phyloP scores from a whole-genome alignment of 2,888 invertebrate species.

The Stegophylla sp. region DNA sequence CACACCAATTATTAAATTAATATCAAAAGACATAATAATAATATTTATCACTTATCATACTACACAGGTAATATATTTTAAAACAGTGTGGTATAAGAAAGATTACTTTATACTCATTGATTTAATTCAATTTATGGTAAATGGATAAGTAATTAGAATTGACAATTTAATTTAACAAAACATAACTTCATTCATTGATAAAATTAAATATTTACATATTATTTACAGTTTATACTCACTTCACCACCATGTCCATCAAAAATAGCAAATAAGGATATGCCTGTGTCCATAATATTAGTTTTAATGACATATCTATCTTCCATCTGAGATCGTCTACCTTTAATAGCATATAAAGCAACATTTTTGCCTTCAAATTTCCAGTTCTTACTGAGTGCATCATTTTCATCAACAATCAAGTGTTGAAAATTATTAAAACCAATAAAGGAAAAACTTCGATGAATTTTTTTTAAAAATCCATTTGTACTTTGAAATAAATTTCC shows the following conservation, averaged over 20 bases:
- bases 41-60: too few species aligned
- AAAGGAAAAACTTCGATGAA: constrained; percentile 71
- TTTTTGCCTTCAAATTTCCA: constrained; percentile 81
- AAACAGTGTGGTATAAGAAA: too few species aligned
- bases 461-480: constrained; percentile 58
- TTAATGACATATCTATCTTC: constrained; percentile 92
- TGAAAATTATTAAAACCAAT: constrained; percentile 75
- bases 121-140: too few species aligned
- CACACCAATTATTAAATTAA: too few species aligned
- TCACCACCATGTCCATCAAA: constrained; percentile 97
- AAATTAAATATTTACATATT: too few species aligned
- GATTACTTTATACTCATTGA: too few species aligned
- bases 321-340: constrained; percentile 89
- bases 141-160: too few species aligned
- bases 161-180: too few species aligned
- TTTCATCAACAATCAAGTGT: constrained; percentile 63
- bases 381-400: constrained; percentile 68
- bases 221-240: constrained; percentile 66
- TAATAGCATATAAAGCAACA: constrained; percentile 87
- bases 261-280: constrained; percentile 86
- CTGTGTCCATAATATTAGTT: constrained; percentile 83
- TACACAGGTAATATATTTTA: too few species aligned
- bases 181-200: too few species aligned
- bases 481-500: constrained; percentile 82
- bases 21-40: too few species aligned